A percentile compares a stretch with the other conserved stretches of the same genome.
phyloP scores from a whole-genome alignment of 2,888 invertebrate species.

The Drosophila conformis region DNA sequence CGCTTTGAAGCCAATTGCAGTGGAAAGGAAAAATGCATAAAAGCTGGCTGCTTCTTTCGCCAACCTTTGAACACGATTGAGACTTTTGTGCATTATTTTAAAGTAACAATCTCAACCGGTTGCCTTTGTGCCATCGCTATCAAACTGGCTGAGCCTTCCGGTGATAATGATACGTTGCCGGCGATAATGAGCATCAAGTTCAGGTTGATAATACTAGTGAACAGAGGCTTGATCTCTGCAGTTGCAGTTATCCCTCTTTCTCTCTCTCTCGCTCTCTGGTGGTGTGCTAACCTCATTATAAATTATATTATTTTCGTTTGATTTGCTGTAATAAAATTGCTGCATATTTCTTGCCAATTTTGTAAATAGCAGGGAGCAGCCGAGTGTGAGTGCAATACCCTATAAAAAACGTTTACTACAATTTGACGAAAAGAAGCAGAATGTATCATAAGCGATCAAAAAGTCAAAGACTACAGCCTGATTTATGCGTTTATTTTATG shows the following conservation, averaged over 20 bases:
- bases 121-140: conserved; percentile 42
- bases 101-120: conserved; percentile 46
- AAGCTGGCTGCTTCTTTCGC: not conserved
- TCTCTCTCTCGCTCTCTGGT: not conserved
- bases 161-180: not conserved
- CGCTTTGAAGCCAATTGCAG: not conserved
- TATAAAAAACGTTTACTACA: not conserved
- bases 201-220: conserved; percentile 10
- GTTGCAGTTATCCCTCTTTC: not conserved
- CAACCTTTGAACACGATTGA: not conserved
- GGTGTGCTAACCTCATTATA: not conserved
- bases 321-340: conserved; percentile 48
- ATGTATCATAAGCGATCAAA: not conserved
- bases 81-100: conserved; percentile 39
- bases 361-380: conserved; percentile 60
- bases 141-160: conserved; percentile 13
- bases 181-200: not conserved
- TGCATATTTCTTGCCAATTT: conserved; percentile 55
- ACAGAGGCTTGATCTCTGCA: conserved; percentile 3
- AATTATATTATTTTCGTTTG: conserved; percentile 4
- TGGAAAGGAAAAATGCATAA: not conserved
- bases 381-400: conserved; percentile 18
- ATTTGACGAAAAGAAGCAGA: not conserved
- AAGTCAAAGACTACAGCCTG: not conserved
- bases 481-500: not conserved